Base-by-base conservation (phyloP, 1,140 invertebrate species). In the Euwallacea fornicatus region DNA sequence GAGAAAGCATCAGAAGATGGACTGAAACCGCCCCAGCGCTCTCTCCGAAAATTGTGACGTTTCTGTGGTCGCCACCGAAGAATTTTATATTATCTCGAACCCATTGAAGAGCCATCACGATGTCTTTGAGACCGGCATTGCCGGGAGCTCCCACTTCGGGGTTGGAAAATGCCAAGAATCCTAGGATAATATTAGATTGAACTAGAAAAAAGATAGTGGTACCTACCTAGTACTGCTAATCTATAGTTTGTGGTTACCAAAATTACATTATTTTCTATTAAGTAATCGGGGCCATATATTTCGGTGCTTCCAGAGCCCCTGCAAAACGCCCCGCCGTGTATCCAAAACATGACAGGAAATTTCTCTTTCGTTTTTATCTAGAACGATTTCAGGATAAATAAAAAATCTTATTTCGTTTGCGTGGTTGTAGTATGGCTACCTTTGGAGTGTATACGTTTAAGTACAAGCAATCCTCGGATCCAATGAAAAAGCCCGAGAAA, bases 371-470 rank as follows among this genome's bases (percentile, higher is more conserved):
- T 50, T 8, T 33, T 10, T 10, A 64, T 15, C 42, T 61, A 7
- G 42, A 42, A 41, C 43, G 42, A 13, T 64, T 13, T 11, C 13
- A 50, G 47, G 2, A 50, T 13, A 1, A 1, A 58, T n/a, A 11
- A 41, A 43, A 16, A 41, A 42, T 42, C 42, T 13, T 13, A 58
- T 58, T n/a, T 78, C 77, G 44, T 60, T 60, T 66, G 15, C 6
- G 11, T 60, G 16, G n/a, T 21, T 3, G 63, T 11, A 42, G 6
- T 42, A 82, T 50, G 60, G 66, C 47, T 55, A 84, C 82, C 66
- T 81, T 77, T 66, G 89, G 88, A 11, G 90, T 89, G 77, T 91
- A 93, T 0, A 96, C 87, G 79, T 95, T 95, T 13, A 97, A 82
- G 77, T 90, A 90, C 6, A 96, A 85, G 77, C 94, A 96, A 50